Conservation (phyloP, 2,888 invertebrate genomes). For the Cybosia mesomella region DNA sequence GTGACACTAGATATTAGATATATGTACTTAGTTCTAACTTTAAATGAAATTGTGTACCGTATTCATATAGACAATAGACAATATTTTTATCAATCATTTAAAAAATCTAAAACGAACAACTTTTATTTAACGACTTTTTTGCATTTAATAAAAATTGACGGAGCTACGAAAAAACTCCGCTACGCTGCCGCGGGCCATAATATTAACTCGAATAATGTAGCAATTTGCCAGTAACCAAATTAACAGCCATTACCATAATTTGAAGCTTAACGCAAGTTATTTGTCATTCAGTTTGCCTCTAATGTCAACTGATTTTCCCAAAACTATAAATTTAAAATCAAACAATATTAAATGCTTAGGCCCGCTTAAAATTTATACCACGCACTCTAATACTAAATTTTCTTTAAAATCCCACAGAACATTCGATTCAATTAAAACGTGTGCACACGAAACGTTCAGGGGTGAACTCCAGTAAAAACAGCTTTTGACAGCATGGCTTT, state of each 20-base stretch:
- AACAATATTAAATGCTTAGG: slow-evolving; percentile 10
- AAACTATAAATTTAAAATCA: slow-evolving; percentile 23
- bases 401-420: slow-evolving; percentile 57
- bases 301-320: slow-evolving; percentile 28
- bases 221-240: slow-evolving; percentile 44
- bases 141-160: slow-evolving; percentile 47
- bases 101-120: slow-evolving; percentile 18
- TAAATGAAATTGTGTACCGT: background rate
- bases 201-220: slow-evolving; percentile 45
- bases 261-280: slow-evolving; percentile 39
- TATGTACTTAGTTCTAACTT: background rate
- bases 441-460: slow-evolving; percentile 65
- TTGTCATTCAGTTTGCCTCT: slow-evolving; percentile 39
- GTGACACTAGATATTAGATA: too few species aligned
- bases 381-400: slow-evolving; percentile 27
- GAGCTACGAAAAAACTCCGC: slow-evolving; percentile 48
- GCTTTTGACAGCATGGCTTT: slow-evolving; percentile 84
- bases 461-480: slow-evolving; percentile 75
- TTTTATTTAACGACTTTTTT: slow-evolving; percentile 34
- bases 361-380: background rate
- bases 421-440: slow-evolving; percentile 79
- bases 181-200: slow-evolving; percentile 52
- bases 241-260: slow-evolving; percentile 47
- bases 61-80: background rate
- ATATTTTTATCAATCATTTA: background rate